Evolutionary conservation across 2,113 vertebrate species (phyloP), one percentile per base, ranked within the genome.

Genomic region (Silurus glanis): DNA sequence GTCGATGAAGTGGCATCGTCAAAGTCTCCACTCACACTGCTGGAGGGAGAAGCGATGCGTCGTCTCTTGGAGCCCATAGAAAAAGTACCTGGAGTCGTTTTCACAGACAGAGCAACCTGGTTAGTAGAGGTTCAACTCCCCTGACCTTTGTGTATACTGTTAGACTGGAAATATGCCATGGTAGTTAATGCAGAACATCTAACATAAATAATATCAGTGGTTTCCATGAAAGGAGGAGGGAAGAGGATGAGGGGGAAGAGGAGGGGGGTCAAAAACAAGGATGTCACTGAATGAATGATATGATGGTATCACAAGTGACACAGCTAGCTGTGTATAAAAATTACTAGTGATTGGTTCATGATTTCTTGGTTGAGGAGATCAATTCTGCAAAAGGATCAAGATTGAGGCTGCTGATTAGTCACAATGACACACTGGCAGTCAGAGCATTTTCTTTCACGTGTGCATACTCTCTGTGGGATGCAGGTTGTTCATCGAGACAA

Each of bases 31-130:
- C 98, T 99, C 91, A 96, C 91, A 25, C 98, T 99, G 93, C 97
- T 98, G 92, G 97, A 98, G 80, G 98, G 98, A 25, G 98, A 99
- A 58, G 97, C 98, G 61, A 97, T 96, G 94, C 98, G 95, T 94
- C 97, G 96, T 92, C 98, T 95, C 93, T 99, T 99, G 90, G 97
- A 97, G 94, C 95, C 96, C 95, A 97, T 96, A 88, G 93, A 92
- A 93, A 56, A 89, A 78, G 86, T 90, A 87, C 59, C 67, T 80
- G 82, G 56, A 71, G 49, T 28, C 16, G 7, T 51, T 13, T 19
- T 0, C 28, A 72, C 19, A 83, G 13, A 58, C 51, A 85, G 49
- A 85, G 16, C 69, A 75, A 4, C 0, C 19, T 19, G 19, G 61
- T 25, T 82, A 4, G 21, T 25, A 55, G 3, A 82, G 49, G n/a